phyloP scores from a whole-genome alignment of 2,888 invertebrate species.

The Ceratothoa steindachneri region DNA sequence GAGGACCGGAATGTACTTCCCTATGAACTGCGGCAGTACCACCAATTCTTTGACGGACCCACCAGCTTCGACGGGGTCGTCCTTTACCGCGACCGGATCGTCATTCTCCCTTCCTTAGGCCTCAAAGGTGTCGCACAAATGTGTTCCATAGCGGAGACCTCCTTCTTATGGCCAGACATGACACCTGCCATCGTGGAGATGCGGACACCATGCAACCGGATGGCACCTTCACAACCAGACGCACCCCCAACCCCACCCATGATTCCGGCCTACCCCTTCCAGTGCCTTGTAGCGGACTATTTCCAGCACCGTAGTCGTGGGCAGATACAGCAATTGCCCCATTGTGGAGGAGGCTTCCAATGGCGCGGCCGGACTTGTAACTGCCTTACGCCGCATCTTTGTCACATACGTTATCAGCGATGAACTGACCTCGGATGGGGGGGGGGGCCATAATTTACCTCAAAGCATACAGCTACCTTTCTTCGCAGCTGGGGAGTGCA shows the following conservation, averaged over 20 bases:
- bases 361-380: slow-evolving; percentile 7
- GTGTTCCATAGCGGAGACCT: too few relatives aligned
- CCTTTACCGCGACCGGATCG: slow-evolving; percentile 10
- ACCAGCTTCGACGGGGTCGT: too few relatives aligned
- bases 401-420: slow-evolving; percentile 1
- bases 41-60: too few relatives aligned
- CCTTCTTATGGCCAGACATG: slow-evolving; percentile 22
- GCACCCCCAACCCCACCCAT: slow-evolving; percentile 10
- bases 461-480: background rate
- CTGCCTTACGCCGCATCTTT: background rate
- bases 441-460: slow-evolving; percentile 20
- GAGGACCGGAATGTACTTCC: background rate
- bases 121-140: slow-evolving; percentile 18
- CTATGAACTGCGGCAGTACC: background rate
- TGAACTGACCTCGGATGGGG: slow-evolving; percentile 24
- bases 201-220: background rate
- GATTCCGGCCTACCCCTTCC: too few relatives aligned
- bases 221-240: slow-evolving; percentile 23
- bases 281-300: slow-evolving; percentile 3
- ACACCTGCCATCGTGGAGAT: slow-evolving; percentile 1
- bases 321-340: slow-evolving; percentile 19
- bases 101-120: slow-evolving; percentile 15
- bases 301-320: slow-evolving; percentile 13
- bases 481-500: too few relatives aligned
- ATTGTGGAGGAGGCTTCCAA: too few relatives aligned